These are phyloP conservation scores for Polypedilum pembai DNA, from an alignment of 1,140 invertebrate genomes.

Conservation along the genomic window DNA sequence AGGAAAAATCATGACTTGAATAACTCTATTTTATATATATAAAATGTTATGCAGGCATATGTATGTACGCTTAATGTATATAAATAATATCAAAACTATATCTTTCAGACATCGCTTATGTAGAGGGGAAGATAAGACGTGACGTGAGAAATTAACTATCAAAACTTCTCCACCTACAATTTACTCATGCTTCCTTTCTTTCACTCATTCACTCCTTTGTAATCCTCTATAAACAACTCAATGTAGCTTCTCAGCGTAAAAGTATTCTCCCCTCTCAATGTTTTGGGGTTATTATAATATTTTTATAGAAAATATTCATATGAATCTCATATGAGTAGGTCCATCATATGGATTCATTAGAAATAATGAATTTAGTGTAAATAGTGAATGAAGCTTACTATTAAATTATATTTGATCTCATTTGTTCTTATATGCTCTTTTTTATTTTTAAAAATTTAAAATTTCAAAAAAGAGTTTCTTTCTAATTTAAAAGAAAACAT, in stretches of 20 bases:
- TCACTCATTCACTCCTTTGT: not conserved
- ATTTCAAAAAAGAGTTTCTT: too few species aligned
- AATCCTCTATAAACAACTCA: constrained; percentile 24
- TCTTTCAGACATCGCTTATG: constrained; percentile 20
- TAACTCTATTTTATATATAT: constrained; percentile 18
- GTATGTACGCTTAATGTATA: constrained; percentile 10
- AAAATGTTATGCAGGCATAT: not conserved
- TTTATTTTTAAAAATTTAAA: too few species aligned
- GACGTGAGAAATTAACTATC: constrained; percentile 28
- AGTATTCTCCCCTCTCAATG: not conserved
- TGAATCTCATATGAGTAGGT: too few species aligned
- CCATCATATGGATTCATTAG: too few species aligned
- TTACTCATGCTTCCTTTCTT: not conserved
- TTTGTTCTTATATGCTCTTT: too few species aligned
- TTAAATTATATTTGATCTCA: too few species aligned
- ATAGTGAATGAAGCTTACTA: too few species aligned
- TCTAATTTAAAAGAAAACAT: too few species aligned
- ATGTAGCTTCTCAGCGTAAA: not conserved
- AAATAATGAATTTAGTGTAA: too few species aligned
- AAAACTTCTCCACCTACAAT: not conserved
- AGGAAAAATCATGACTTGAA: constrained; percentile 28
- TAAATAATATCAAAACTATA: constrained; percentile 26
- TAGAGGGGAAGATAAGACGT: not conserved
- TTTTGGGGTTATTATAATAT: too few species aligned
- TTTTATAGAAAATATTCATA: too few species aligned